Evolutionary conservation across 2,888 invertebrate genomes (phyloP).

Genomic region (Litoditis marina): DNA sequence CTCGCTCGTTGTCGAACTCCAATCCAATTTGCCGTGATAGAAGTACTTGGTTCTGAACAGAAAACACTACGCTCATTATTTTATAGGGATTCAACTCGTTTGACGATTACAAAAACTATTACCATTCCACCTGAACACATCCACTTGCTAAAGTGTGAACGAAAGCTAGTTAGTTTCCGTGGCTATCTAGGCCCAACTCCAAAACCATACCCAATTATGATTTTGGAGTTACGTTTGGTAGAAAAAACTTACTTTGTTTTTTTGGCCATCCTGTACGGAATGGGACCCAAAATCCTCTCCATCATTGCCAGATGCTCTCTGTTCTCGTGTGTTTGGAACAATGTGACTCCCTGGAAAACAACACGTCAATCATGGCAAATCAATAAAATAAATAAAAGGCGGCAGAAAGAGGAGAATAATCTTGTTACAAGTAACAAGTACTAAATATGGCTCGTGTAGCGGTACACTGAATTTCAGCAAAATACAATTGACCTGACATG

Average conservation of each 20-base stretch:
- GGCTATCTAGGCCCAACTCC: too few species aligned
- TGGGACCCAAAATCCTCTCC: constrained; percentile 93
- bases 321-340: constrained; percentile 98
- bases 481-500: too few species aligned
- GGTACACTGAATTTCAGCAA: too few species aligned
- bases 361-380: too few species aligned
- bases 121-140: too few species aligned
- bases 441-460: too few species aligned
- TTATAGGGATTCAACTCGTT: not conserved
- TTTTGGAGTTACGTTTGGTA: not conserved
- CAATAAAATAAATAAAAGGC: constrained; percentile 12
- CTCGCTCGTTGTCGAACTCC: constrained; percentile 93
- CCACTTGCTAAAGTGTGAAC: too few species aligned
- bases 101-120: not conserved
- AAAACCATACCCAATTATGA: too few species aligned
- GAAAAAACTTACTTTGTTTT: constrained; percentile 68
- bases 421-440: too few species aligned
- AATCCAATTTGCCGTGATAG: constrained; percentile 92
- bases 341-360: constrained; percentile 57
- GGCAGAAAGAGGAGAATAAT: too few species aligned
- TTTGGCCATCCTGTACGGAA: constrained; percentile 78
- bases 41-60: constrained; percentile 86
- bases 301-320: constrained; percentile 99
- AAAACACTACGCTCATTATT: not conserved
- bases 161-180: too few species aligned